Evolutionary conservation across 2,888 invertebrate species (phyloP).

Genomic region (Eurois occulta): DNA sequence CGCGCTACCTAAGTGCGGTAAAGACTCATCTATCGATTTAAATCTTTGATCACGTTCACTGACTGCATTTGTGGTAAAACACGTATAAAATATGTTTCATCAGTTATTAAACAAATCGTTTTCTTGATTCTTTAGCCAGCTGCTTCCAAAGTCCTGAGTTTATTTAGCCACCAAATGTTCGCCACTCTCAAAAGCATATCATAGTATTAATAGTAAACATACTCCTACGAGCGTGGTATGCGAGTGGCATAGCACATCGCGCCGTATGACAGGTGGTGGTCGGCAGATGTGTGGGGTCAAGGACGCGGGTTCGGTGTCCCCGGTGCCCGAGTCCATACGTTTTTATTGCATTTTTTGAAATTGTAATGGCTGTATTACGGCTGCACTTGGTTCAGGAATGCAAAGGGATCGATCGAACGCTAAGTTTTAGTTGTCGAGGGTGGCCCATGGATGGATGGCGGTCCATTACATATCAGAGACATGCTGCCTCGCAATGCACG

Average conservation of each 20-base stretch:
- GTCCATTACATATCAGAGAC: background rate
- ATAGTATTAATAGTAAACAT: constrained; percentile 38
- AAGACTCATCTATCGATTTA: no score
- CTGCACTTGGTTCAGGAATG: background rate
- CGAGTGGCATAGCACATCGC: constrained; percentile 8
- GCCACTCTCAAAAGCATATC: background rate
- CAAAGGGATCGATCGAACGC: background rate
- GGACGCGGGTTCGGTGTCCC: constrained; percentile 65
- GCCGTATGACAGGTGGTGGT: constrained; percentile 71
- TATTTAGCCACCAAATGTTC: no score
- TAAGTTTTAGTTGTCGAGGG: background rate
- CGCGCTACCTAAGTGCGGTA: no score
- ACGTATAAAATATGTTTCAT: no score
- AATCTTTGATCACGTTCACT: no score
- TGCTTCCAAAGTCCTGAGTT: background rate
- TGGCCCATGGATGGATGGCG: background rate
- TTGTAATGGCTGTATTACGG: constrained; percentile 15
- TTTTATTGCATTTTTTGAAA: constrained; percentile 55
- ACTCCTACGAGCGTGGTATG: constrained; percentile 19
- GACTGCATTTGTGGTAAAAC: background rate
- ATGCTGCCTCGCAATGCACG: background rate
- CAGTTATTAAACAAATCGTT: no score
- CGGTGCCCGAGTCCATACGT: constrained; percentile 39
- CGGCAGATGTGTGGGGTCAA: constrained; percentile 68
- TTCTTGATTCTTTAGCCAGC: no score